Evolutionary conservation across 2,113 vertebrate species (phyloP), one percentile per base, ranked within the genome.

Genomic region (Ahaetulla prasina): DNA sequence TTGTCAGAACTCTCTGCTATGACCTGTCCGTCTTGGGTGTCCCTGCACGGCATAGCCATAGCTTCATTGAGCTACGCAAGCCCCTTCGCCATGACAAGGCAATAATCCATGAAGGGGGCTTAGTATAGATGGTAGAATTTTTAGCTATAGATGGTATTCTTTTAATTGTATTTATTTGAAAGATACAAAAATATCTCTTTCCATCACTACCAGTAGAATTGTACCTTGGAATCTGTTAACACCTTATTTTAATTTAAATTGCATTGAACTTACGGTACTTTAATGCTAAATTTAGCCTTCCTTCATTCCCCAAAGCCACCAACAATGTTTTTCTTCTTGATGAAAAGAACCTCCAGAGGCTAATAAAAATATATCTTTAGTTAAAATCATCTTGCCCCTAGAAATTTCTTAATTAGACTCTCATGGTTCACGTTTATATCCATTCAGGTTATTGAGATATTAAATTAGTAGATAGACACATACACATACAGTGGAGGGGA

Each of bases 121-220:
- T 87, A 88, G 89, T 90, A 91, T 74, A 80, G 68, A 39, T 43
- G 35, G n/a, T 80, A 39, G 35, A 16, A 35, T 39, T 80, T 80
- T 39, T 39, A 80, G 7, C 3, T 80, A 35, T 80, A 22, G 35
- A 39, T 80, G 6, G 2, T 80, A 94, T 93, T 55, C 27, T 54
- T 92, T 63, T 49, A 8, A 87, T 88, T 95, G 39, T 47, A 92
- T 94, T 94, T 95, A 74, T 93, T 91, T 85, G 49, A 91, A 16
- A 3, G 49, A 93, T 89, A 88, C 86, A 53, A 91, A 16, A 90
- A 68, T 45, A 91, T 35, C 8, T 50, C 3, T 23, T 80, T 22
- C 43, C 52, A 80, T 94, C 94, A 95, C 25, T 90, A 2, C 9
- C 23, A n/a, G 43, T 88, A 92, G 92, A 60, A 23, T 93, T 90